Base-by-base conservation (phyloP, 1,140 invertebrate species). In the Fopius arisanus region DNA sequence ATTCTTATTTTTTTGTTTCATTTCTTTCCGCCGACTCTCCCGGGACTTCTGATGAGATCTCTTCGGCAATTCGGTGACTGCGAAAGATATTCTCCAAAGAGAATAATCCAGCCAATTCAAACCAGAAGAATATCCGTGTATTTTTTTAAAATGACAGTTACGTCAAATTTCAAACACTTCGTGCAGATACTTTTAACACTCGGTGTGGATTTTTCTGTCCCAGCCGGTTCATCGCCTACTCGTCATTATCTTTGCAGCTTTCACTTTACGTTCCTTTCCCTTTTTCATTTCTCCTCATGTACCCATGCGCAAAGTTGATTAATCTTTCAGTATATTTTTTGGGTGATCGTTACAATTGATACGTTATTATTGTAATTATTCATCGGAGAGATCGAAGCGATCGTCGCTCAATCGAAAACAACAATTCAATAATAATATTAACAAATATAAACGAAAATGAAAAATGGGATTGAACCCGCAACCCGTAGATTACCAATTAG, bases 241-340 rank as follows among this genome's bases (percentile, higher is more conserved):
- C 29, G 62, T 65, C 62, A 65, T 65, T 65, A 65, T 65, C 23
- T 59, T 59, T 59, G 54, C 54, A 59, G 62, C 62, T 65, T 65
- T 65, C 62, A 65, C 62, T 65, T 65, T 12, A 65, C 26, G 29
- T 33, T 65, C 62, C 62, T 65, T 65, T 65, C 62, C 26, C 62
- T 65, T 65, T 14, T 65, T 65, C 16, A 59, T 59, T 26, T 59
- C 54, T 59, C 54, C 23, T 59, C 19, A 28, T 26, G 54, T 59
- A 59, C 19, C 9, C 54, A 59, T 26, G 23, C 54, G 26, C 16
- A 26, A 59, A 14, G 6, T 59, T 59, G 54, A 59, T 59, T 59
- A 59, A 59, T 59, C 21, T 19, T 48, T 2, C n/a, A 5, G 1
- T 48, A 48, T 16, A 16, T 48, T 48, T 48, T 48, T 48, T 19